These are phyloP conservation scores for Henricia sp. DNA, from an alignment of 53 echinoderm and acorn worm genomes.

Conservation along the genomic window DNA sequence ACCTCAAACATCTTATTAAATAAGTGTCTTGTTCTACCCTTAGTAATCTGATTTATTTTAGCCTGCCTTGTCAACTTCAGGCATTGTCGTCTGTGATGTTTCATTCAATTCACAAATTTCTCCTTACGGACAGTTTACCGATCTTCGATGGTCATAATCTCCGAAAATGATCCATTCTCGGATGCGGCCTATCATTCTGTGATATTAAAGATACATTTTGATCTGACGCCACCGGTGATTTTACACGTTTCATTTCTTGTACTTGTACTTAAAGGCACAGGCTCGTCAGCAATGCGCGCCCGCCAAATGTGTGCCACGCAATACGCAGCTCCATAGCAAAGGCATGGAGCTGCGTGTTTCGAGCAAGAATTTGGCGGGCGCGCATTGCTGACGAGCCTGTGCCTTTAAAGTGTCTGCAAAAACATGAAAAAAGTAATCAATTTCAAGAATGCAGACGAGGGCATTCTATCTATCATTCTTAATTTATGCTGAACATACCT, in stretches of 20 bases:
- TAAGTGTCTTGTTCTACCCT: background rate
- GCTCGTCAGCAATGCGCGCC: too few species aligned
- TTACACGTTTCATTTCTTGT: background rate
- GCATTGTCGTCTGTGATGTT: background rate
- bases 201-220: background rate
- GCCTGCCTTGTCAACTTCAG: constrained; percentile 5
- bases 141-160: background rate
- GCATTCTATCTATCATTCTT: too few species aligned
- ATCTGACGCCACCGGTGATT: background rate
- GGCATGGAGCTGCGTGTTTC: too few species aligned
- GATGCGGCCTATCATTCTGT: background rate
- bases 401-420: too few species aligned
- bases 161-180: background rate
- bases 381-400: too few species aligned
- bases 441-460: too few species aligned
- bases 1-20: constrained; percentile 3
- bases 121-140: background rate
- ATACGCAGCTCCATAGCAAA: too few species aligned
- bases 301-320: too few species aligned
- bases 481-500: too few species aligned
- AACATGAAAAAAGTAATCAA: background rate
- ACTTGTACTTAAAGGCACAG: background rate
- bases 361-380: too few species aligned
- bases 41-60: constrained; percentile 13
- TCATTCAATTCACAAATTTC: background rate